Base-by-base conservation (phyloP, 2,797 vertebrate species). In the Hydrocynus forskahlii region DNA sequence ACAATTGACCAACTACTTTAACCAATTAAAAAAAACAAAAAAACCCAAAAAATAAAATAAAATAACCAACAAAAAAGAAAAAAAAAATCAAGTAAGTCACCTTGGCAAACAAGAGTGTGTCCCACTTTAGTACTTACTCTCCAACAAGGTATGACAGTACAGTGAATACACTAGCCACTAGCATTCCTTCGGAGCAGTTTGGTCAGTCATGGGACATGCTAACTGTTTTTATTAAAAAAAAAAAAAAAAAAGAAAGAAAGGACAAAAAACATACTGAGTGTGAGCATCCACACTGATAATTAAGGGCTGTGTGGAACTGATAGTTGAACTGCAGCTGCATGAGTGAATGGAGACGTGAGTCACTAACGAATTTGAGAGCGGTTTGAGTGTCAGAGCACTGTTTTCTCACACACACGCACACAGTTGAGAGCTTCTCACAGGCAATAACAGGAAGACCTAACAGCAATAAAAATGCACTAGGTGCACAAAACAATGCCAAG, bases 1-100 rank as follows among this genome's bases (percentile, higher is more conserved):
- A 94, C 93, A 92, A 95, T 86, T 93, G 89, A 95, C 89, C 88
- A 90, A 87, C 85, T 90, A 84, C 17, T 50, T 72, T 52, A 83
- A 59, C 50, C 77, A 75, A 92, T 75, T 87, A 74, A 88, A 80
- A 78, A 77, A 81, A 72, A 57, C 79, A 68, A 48, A 75, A 83
- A 79, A 55, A n/a, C n/a, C n/a, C 35, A 35, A 35, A 35, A 35
- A 29, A 29, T 29, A 1, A 29, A 29, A 29, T 3, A 29, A 29
- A 29, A 45, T n/a, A 45, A 45, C 6, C 6, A 45, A 45, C 43
- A 45, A 66, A 23, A 10, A 3, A 13, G 16, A 21, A 81, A 75
- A 75, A 78, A 75, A 84, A 75, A 86, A 90, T 93, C 91, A 92
- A 93, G 91, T 91, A 90, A 90, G 88, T 91, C 90, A 91, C 89